Conservation (phyloP, 2,113 vertebrate species). For the Ivindomyrus marchei region DNA sequence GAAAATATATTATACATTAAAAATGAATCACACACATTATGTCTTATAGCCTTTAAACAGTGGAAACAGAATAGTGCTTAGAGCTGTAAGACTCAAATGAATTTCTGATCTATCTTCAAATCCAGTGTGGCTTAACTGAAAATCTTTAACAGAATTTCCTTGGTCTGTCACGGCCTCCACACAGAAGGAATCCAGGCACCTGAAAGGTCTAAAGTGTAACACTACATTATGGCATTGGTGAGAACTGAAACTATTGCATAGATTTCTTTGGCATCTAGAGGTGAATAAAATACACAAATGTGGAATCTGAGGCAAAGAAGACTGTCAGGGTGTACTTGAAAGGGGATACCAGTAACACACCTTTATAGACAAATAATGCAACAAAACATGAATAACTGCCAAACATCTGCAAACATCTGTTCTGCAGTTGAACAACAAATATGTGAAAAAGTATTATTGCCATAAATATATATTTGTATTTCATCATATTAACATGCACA, state of each 20-base stretch:
- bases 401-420: background rate
- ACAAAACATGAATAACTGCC: background rate
- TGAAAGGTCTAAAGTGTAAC: background rate
- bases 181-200: background rate
- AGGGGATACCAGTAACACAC: background rate
- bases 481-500: background rate
- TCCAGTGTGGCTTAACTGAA: background rate
- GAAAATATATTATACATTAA: background rate
- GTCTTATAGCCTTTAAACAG: background rate
- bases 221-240: background rate
- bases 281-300: slow-evolving; percentile 7
- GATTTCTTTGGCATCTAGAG: slow-evolving; percentile 18
- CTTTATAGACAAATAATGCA: background rate
- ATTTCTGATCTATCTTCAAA: background rate
- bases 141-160: background rate
- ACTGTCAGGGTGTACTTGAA: background rate
- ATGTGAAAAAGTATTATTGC: background rate
- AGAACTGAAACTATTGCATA: background rate
- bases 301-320: background rate
- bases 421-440: background rate
- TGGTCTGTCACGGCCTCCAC: background rate
- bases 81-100: background rate
- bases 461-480: background rate
- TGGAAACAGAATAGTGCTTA: background rate
- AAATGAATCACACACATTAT: background rate